Evolutionary conservation across 2,113 vertebrate genomes (phyloP).

Genomic region (Oriolus oriolus): DNA sequence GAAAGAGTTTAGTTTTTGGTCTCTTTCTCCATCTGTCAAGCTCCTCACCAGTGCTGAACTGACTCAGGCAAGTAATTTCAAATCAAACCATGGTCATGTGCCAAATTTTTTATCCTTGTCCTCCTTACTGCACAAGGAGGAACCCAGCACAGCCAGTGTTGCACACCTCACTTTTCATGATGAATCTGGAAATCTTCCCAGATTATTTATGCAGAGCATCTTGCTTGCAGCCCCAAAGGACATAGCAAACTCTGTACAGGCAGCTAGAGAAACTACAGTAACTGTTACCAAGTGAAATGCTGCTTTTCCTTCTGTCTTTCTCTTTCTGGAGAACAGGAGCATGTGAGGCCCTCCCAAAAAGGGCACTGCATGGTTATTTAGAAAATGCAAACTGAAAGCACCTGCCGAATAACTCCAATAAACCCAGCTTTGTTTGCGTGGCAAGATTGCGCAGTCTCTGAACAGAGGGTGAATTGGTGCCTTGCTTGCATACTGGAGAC

Average conservation of each 20-base stretch:
- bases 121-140: not conserved
- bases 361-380: not conserved
- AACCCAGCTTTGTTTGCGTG: not conserved
- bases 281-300: not conserved
- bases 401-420: not conserved
- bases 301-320: not conserved
- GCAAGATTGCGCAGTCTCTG: not conserved
- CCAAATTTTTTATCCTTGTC: not conserved
- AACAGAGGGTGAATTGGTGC: not conserved
- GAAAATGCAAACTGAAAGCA: not conserved
- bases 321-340: not conserved
- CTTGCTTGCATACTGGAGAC: not conserved
- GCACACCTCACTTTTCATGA: not conserved
- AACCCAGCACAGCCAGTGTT: not conserved
- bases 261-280: not conserved
- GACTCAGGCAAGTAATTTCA: conserved; percentile 11
- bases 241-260: not conserved
- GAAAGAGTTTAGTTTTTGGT: not conserved
- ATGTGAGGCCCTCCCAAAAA: not conserved
- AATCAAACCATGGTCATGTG: not conserved
- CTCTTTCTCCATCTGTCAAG: conserved; percentile 36
- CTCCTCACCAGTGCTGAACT: not conserved
- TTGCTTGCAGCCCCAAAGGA: not conserved
- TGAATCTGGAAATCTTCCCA: not conserved
- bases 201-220: not conserved